Evolutionary conservation across 2,113 vertebrate species (phyloP).

Genomic region (Pongo abelii): DNA sequence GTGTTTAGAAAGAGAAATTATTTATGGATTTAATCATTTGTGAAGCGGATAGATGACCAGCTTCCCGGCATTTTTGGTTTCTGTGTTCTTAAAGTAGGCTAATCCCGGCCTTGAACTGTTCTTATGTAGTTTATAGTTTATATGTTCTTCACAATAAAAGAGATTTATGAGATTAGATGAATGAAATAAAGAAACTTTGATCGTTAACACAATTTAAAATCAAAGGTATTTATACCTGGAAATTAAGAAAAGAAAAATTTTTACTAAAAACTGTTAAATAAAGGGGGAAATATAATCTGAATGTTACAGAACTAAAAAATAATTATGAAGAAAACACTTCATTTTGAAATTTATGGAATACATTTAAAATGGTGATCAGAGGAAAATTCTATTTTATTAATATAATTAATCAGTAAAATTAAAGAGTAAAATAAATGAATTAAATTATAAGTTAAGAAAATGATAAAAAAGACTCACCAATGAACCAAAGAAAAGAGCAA

Average conservation of each 20-base stretch:
- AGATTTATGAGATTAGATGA: not conserved
- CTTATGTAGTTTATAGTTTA: not conserved
- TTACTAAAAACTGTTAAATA: not conserved
- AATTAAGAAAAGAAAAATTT: not conserved
- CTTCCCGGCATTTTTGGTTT: not conserved
- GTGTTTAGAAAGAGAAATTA: not conserved
- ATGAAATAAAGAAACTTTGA: not conserved
- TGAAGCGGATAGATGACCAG: not conserved
- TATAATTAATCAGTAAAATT: not conserved
- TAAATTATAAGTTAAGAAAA: not conserved
- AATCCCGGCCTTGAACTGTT: not conserved
- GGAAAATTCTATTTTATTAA: not conserved
- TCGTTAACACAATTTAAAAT: conserved; percentile 6
- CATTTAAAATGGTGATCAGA: not conserved
- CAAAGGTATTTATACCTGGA: not conserved
- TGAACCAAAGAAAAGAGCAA: not conserved
- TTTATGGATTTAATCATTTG: conserved; percentile 8
- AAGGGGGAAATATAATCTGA: not conserved
- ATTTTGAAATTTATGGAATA: not conserved
- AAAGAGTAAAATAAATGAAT: not conserved
- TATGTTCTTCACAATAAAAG: not conserved
- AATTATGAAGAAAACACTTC: not conserved
- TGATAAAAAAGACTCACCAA: not conserved
- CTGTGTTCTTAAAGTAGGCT: not conserved
- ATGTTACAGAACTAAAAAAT: not conserved